These are phyloP conservation scores for Microctenopoma lineatum DNA, from an alignment of 2,797 vertebrate species.

Conservation along the genomic window DNA sequence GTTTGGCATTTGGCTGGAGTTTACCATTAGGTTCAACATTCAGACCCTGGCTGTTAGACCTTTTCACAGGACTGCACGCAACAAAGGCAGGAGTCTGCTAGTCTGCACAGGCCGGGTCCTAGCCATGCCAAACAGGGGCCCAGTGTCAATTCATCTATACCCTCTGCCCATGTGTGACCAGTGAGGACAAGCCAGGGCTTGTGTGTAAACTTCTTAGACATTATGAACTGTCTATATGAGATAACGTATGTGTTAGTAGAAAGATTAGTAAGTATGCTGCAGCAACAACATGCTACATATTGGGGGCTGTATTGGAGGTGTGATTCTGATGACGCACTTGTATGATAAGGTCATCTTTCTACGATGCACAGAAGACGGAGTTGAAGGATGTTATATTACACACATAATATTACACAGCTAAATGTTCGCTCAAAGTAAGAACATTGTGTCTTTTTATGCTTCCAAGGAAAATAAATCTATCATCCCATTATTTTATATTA, in stretches of 20 bases:
- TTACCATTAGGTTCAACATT: slow-evolving; percentile 81
- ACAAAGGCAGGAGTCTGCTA: slow-evolving; percentile 74
- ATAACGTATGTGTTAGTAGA: slow-evolving; percentile 21
- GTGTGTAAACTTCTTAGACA: slow-evolving; percentile 23
- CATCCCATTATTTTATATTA: not conserved
- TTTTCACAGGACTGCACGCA: slow-evolving; percentile 54
- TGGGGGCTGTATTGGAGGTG: slow-evolving; percentile 6
- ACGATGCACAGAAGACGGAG: too few species aligned
- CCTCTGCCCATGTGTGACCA: slow-evolving; percentile 42
- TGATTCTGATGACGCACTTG: slow-evolving; percentile 8
- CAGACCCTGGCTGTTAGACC: slow-evolving; percentile 64
- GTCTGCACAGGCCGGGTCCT: slow-evolving; percentile 68
- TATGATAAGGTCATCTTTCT: slow-evolving; percentile 2
- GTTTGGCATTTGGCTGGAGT: slow-evolving; percentile 70
- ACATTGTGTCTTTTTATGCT: too few species aligned
- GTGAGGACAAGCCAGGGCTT: slow-evolving; percentile 38
- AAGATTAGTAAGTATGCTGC: slow-evolving; percentile 27
- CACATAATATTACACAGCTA: too few species aligned
- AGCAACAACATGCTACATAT: slow-evolving; percentile 17
- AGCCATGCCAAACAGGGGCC: slow-evolving; percentile 63
- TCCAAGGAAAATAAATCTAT: not conserved
- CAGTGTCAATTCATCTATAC: slow-evolving; percentile 53
- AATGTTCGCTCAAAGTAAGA: too few species aligned
- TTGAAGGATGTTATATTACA: too few species aligned
- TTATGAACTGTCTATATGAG: slow-evolving; percentile 1